phyloP scores from a whole-genome alignment of 2,888 invertebrate genomes.

The Oxystoma pomonae region DNA sequence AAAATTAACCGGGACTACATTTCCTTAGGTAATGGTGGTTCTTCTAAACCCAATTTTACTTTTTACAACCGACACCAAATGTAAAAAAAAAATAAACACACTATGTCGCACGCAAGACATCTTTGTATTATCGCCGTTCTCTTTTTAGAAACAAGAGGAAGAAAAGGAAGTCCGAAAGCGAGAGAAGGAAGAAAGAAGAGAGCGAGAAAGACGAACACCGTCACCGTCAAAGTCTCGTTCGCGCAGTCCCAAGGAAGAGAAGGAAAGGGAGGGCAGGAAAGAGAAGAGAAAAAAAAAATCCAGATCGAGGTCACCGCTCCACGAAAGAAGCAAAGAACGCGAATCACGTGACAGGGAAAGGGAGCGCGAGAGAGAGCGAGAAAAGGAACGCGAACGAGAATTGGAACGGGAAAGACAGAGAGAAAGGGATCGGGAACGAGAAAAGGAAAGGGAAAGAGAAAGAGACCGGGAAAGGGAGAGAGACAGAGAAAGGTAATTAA shows the following conservation, averaged over 20 bases:
- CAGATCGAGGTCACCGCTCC: slow-evolving; percentile 50
- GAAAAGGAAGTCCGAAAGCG: slow-evolving; percentile 63
- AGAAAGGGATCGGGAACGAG: slow-evolving; percentile 41
- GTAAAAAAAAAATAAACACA: background rate
- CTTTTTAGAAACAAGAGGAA: slow-evolving; percentile 70
- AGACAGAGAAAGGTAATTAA: slow-evolving; percentile 47
- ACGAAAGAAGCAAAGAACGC: background rate
- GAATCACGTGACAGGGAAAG: slow-evolving; percentile 41
- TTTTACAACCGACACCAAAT: background rate
- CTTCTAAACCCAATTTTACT: background rate
- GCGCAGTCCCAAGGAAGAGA: slow-evolving; percentile 41
- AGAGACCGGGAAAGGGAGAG: slow-evolving; percentile 47
- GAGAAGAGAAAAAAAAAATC: slow-evolving; percentile 46
- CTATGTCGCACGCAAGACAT: background rate
- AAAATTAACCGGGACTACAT: no score
- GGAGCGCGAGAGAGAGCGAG: slow-evolving; percentile 43
- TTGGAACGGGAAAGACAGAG: slow-evolving; percentile 46
- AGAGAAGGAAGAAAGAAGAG: slow-evolving; percentile 54
- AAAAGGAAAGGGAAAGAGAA: slow-evolving; percentile 49
- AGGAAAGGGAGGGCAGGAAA: slow-evolving; percentile 39
- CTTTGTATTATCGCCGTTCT: slow-evolving; percentile 31
- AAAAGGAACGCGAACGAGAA: slow-evolving; percentile 43
- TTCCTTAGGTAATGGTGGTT: no score
- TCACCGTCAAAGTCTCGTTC: slow-evolving; percentile 35
- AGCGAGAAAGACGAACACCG: slow-evolving; percentile 36